Percentiles rank a stretch among this genome's conserved stretches.
phyloP scores from a whole-genome alignment of 2,113 vertebrate genomes.

The Nestor notabilis region DNA sequence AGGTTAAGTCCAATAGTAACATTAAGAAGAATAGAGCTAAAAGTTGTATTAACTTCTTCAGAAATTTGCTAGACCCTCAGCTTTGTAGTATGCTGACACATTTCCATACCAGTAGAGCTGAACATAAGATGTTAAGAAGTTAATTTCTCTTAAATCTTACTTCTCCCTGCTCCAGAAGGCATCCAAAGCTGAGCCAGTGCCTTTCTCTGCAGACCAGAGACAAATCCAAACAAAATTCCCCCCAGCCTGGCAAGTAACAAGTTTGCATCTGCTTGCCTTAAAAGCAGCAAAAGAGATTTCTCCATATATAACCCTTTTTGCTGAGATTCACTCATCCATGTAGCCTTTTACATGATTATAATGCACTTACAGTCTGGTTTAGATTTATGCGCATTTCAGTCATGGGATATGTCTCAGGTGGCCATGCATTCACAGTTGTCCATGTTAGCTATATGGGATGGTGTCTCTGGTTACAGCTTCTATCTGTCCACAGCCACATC shows the following conservation, averaged over 20 bases:
- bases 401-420: background rate
- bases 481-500: background rate
- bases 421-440: background rate
- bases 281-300: background rate
- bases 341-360: background rate
- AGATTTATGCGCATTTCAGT: background rate
- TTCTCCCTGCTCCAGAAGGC: background rate
- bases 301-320: background rate
- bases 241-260: background rate
- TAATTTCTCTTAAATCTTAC: background rate
- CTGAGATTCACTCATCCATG: background rate
- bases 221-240: conserved; percentile 15
- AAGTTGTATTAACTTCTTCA: background rate
- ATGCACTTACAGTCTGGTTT: background rate
- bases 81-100: background rate
- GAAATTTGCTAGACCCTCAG: background rate
- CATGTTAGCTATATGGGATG: background rate
- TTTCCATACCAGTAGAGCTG: background rate
- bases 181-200: background rate
- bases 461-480: background rate
- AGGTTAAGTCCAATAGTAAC: background rate
- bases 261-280: background rate
- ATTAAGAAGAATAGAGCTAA: background rate
- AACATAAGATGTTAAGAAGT: background rate
- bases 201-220: background rate